Evolutionary conservation across 2,888 invertebrate species (phyloP).

Genomic region (Phyllotreta cruciferae): DNA sequence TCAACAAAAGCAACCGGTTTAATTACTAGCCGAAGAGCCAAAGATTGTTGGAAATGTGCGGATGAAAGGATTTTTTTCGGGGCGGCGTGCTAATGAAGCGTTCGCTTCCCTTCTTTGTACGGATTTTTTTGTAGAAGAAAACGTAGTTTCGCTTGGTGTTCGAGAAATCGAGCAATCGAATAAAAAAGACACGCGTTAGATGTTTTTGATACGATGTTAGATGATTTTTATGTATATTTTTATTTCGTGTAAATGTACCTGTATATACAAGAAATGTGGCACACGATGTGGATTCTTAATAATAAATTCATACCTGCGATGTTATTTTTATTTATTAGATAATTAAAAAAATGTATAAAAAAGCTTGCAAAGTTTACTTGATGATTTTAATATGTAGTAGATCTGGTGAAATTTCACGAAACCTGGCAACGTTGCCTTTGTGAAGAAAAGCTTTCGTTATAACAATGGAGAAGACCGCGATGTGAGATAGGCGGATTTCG

Average conservation of each 20-base stretch:
- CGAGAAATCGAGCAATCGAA: too few species aligned
- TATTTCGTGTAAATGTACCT: constrained; percentile 8
- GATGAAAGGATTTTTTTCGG: not conserved
- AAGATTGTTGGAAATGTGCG: not conserved
- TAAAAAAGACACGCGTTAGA: constrained; percentile 3
- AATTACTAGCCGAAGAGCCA: constrained; percentile 12
- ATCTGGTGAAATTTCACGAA: too few species aligned
- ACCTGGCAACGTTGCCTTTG: too few species aligned
- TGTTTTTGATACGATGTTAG: constrained; percentile 9
- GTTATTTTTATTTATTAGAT: not conserved
- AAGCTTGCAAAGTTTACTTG: too few species aligned
- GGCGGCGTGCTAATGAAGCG: not conserved
- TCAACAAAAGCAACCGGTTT: constrained; percentile 49
- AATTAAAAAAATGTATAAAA: constrained; percentile 2
- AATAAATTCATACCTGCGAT: constrained; percentile 4
- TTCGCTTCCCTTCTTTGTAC: not conserved
- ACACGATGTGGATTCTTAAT: constrained; percentile 1
- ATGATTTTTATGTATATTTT: constrained; percentile 8
- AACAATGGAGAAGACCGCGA: too few species aligned
- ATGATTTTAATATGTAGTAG: too few species aligned
- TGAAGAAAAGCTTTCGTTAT: too few species aligned
- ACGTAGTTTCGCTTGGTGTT: constrained; percentile 9
- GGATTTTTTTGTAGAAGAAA: not conserved
- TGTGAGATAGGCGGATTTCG: too few species aligned
- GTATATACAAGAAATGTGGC: constrained; percentile 6